These are phyloP conservation scores for Caenorhabditis brenneri DNA, from an alignment of 1,140 invertebrate species.

Conservation along the genomic window DNA sequence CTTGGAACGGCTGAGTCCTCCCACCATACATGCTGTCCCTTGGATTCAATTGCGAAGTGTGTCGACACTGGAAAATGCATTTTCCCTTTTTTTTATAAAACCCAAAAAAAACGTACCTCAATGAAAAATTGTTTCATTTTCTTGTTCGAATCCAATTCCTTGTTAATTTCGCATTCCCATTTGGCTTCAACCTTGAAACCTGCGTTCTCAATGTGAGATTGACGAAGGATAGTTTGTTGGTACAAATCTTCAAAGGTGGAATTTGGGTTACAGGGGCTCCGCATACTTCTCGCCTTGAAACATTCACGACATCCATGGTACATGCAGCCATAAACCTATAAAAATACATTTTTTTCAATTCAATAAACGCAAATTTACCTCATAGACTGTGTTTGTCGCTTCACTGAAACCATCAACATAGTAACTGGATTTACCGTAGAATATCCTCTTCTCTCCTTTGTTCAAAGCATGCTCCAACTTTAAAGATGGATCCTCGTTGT, in stretches of 20 bases:
- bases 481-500: neutral
- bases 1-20: neutral
- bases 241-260: neutral
- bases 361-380: no score
- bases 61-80: neutral
- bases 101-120: neutral
- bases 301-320: neutral
- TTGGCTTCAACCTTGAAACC: neutral
- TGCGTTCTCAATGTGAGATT: neutral
- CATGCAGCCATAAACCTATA: neutral
- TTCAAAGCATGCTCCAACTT: neutral
- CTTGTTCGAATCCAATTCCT: neutral
- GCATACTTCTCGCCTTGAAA: neutral
- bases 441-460: neutral
- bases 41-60: neutral
- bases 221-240: neutral
- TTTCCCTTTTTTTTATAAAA: no score
- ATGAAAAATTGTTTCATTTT: neutral
- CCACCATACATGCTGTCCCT: neutral
- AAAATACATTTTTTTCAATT: neutral
- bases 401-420: neutral
- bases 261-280: neutral
- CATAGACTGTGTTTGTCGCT: neutral
- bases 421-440: neutral
- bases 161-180: neutral